phyloP scores from a whole-genome alignment of 2,888 invertebrate genomes.

The Heliothis peltigera region DNA sequence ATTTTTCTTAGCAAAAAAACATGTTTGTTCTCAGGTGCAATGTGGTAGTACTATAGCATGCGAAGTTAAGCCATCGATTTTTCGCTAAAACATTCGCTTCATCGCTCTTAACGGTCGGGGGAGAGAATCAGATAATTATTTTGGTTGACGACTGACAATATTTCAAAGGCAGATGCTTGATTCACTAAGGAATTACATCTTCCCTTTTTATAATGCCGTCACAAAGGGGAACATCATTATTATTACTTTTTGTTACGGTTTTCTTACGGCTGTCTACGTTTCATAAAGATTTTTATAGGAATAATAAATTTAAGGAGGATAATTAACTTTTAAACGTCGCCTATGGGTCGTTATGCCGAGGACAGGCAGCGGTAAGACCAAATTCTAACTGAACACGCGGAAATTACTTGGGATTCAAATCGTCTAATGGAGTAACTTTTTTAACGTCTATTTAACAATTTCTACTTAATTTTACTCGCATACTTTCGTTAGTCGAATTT shows the following conservation, averaged over 20 bases:
- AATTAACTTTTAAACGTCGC: slow-evolving; percentile 60
- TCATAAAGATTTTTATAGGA: slow-evolving; percentile 71
- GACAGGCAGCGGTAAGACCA: slow-evolving; percentile 39
- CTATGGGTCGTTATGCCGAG: slow-evolving; percentile 44
- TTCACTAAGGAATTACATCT: slow-evolving; percentile 70
- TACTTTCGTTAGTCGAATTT: slow-evolving; percentile 45
- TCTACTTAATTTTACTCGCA: slow-evolving; percentile 32
- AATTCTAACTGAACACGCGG: slow-evolving; percentile 52
- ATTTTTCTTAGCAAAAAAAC: slow-evolving; percentile 58
- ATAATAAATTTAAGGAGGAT: slow-evolving; percentile 67
- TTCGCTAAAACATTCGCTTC: slow-evolving; percentile 72
- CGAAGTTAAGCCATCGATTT: slow-evolving; percentile 67
- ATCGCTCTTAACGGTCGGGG: slow-evolving; percentile 73
- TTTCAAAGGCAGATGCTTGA: slow-evolving; percentile 78
- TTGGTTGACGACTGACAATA: slow-evolving; percentile 75
- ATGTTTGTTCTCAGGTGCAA: slow-evolving; percentile 66
- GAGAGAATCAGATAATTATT: slow-evolving; percentile 78
- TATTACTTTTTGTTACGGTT: slow-evolving; percentile 69
- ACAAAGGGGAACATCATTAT: slow-evolving; percentile 66
- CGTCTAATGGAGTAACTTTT: slow-evolving; percentile 51
- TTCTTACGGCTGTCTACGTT: slow-evolving; percentile 68
- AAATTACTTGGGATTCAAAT: slow-evolving; percentile 68
- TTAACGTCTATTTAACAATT: slow-evolving; percentile 48
- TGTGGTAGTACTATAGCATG: slow-evolving; percentile 47
- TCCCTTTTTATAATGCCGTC: slow-evolving; percentile 67